Evolutionary conservation across 1,140 invertebrate species (phyloP).

Genomic region (Drosophila rufa): DNA sequence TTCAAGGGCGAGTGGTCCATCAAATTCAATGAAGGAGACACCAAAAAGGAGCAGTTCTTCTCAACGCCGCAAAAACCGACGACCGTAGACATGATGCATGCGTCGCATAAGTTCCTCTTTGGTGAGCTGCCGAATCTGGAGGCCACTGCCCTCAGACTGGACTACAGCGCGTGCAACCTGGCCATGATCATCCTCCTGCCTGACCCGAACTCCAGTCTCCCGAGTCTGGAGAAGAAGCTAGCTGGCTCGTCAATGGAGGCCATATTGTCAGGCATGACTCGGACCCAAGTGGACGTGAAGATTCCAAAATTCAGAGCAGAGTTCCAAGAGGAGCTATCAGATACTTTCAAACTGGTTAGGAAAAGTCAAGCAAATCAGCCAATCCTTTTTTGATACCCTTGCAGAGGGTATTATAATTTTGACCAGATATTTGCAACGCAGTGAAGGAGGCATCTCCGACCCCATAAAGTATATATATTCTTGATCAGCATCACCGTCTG

Average conservation of each 20-base stretch:
- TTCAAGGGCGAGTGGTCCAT: constrained; percentile 90
- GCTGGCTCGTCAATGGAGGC: constrained; percentile 77
- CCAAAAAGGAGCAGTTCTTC: constrained; percentile 80
- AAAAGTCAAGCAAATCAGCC: no score
- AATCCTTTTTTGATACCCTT: no score
- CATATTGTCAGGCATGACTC: constrained; percentile 47
- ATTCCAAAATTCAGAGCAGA: constrained; percentile 91
- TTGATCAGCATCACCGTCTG: no score
- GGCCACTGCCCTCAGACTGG: constrained; percentile 77
- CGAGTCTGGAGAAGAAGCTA: constrained; percentile 85
- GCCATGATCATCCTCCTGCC: constrained; percentile 88
- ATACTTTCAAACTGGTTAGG: constrained; percentile 84
- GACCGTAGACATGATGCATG: constrained; percentile 85
- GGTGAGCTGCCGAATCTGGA: constrained; percentile 79
- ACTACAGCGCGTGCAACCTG: constrained; percentile 86
- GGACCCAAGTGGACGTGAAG: constrained; percentile 85
- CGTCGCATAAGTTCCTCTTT: constrained; percentile 66
- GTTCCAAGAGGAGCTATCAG: constrained; percentile 86
- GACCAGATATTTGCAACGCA: no score
- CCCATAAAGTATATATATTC: no score
- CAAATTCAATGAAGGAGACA: constrained; percentile 81
- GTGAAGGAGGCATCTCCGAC: no score
- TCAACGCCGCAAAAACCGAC: constrained; percentile 56
- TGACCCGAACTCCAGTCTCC: constrained; percentile 85
- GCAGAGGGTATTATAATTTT: no score